Evolutionary conservation across 2,888 invertebrate genomes (phyloP).

Genomic region (Hirtodrosophila confusa): DNA sequence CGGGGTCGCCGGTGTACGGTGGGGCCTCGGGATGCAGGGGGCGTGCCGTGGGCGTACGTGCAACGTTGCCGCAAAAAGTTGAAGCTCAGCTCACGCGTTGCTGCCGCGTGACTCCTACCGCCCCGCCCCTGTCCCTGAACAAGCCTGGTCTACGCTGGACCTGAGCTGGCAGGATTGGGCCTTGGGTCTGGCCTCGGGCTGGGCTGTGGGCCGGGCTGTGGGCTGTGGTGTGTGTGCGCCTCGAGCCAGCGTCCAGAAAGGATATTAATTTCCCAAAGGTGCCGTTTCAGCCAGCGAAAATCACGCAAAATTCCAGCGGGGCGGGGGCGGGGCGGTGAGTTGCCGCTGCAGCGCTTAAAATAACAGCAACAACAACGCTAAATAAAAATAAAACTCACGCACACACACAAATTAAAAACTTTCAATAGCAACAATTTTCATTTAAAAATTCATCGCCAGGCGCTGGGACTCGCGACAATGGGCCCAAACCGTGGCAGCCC

Average conservation of each 20-base stretch:
- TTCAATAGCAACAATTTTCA: conserved; percentile 81
- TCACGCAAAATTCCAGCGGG: conserved; percentile 67
- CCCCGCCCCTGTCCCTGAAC: background rate
- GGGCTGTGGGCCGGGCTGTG: no score
- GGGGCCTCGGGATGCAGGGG: conserved; percentile 6
- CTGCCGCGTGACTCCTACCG: conserved; percentile 73
- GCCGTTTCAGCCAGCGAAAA: conserved; percentile 73
- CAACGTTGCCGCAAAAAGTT: conserved; percentile 75
- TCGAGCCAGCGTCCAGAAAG: conserved; percentile 75
- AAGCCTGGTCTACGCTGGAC: conserved; percentile 17
- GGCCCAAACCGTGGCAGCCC: conserved; percentile 18
- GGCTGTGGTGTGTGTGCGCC: conserved; percentile 46
- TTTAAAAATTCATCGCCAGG: conserved; percentile 79
- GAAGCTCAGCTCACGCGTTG: conserved; percentile 70
- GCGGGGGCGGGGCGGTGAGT: background rate
- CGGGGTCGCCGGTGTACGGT: conserved; percentile 19
- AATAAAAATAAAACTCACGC: conserved; percentile 69
- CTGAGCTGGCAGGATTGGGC: no score
- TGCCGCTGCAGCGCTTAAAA: conserved; percentile 28
- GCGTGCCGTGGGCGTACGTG: conserved; percentile 49
- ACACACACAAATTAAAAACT: conserved; percentile 77
- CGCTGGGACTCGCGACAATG: conserved; percentile 55
- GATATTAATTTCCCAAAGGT: conserved; percentile 83
- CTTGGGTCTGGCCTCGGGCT: no score
- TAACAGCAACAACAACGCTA: conserved; percentile 30